Evolutionary conservation across 2,113 vertebrate genomes (phyloP).

Genomic region (Erythrocercus mccallii): DNA sequence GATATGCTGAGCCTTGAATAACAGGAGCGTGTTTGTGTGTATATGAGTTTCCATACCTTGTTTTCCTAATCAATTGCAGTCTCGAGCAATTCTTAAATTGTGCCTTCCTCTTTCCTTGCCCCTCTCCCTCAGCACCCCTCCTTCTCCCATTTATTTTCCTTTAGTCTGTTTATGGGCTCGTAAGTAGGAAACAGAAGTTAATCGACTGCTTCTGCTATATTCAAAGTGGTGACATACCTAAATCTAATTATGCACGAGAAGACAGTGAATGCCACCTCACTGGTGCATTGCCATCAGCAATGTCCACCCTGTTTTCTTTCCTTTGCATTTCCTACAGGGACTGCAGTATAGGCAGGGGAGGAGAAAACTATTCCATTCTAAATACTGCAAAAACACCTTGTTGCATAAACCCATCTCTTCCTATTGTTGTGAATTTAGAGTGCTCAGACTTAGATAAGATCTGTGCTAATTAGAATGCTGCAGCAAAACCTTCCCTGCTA

Average conservation of each 20-base stretch:
- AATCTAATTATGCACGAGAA: neutral
- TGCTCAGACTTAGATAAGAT: neutral
- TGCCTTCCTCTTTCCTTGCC: neutral
- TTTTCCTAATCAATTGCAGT: neutral
- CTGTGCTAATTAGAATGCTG: conserved; percentile 32
- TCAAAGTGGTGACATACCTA: neutral
- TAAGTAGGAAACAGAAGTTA: neutral
- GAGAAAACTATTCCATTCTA: neutral
- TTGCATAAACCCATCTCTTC: neutral
- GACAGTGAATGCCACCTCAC: neutral
- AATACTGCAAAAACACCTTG: neutral
- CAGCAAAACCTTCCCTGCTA: neutral
- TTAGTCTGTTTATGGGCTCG: neutral
- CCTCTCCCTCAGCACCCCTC: neutral
- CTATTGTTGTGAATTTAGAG: neutral
- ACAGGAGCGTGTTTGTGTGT: neutral
- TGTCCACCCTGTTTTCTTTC: neutral
- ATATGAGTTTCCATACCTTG: neutral
- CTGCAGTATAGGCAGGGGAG: neutral
- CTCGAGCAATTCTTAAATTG: neutral
- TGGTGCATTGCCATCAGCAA: neutral
- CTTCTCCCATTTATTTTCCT: neutral
- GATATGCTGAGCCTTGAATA: neutral
- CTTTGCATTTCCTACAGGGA: neutral
- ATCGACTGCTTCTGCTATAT: neutral